These are phyloP conservation scores for Nycteola revayana DNA, from an alignment of 2,888 invertebrate species.

Conservation along the genomic window DNA sequence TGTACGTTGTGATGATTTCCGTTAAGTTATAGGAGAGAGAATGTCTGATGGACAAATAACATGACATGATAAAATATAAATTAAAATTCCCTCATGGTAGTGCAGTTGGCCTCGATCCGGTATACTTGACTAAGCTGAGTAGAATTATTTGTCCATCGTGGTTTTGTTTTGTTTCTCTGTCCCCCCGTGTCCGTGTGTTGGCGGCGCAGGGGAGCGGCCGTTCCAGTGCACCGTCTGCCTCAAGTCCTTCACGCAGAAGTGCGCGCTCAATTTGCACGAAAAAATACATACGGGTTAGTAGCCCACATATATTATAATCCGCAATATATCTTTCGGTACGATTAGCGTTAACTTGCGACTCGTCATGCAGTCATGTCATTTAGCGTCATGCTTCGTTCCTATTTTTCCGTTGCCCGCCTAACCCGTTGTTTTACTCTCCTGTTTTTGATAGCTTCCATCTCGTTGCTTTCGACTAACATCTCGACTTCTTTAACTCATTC, in stretches of 20 bases:
- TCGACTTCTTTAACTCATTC: conserved; percentile 61
- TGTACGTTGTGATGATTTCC: conserved; percentile 76
- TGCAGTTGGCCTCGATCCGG: conserved; percentile 33
- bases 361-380: conserved; percentile 64
- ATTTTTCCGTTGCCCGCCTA: conserved; percentile 77
- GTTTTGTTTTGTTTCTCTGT: conserved; percentile 82
- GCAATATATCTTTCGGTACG: conserved; percentile 64
- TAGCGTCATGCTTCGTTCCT: conserved; percentile 77
- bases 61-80: conserved; percentile 14
- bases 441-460: conserved; percentile 70
- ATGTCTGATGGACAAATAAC: conserved; percentile 80
- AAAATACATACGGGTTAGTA: conserved; percentile 84
- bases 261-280: conserved; percentile 84
- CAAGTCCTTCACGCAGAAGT: conserved; percentile 84
- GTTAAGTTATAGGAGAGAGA: conserved; percentile 70
- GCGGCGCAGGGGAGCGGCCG: conserved; percentile 82
- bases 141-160: conserved; percentile 80
- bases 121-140: conserved; percentile 37
- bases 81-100: conserved; percentile 73
- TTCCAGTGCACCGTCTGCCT: conserved; percentile 84
- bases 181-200: conserved; percentile 65
- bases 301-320: conserved; percentile 78
- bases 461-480: conserved; percentile 78
- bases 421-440: conserved; percentile 68
- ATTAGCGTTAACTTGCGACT: conserved; percentile 59